phyloP scores from a whole-genome alignment of 2,888 invertebrate genomes.

The Amphimallon solstitiale region DNA sequence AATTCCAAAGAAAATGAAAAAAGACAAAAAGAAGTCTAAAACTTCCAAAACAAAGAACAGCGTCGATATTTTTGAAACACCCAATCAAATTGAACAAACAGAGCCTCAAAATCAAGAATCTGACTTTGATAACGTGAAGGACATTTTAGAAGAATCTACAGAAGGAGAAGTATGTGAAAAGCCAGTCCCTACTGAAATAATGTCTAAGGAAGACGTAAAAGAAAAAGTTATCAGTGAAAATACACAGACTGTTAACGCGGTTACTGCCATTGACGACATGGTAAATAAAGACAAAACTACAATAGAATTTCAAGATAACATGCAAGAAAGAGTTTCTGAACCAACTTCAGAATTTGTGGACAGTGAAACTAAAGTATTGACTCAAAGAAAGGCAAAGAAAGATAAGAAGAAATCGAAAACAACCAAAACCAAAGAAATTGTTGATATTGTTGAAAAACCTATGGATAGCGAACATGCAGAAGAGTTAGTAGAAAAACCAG shows the following conservation, averaged over 20 bases:
- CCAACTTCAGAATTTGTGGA: no score
- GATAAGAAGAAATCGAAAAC: neutral
- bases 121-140: no score
- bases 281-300: neutral
- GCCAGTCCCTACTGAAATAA: no score
- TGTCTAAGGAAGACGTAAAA: no score
- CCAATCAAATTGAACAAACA: neutral
- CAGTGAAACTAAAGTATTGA: no score
- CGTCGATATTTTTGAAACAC: neutral
- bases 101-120: neutral
- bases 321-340: neutral
- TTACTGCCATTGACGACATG: no score
- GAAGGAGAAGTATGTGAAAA: no score
- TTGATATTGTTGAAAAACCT: neutral
- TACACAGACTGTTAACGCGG: no score
- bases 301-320: neutral
- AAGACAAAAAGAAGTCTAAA: constrained; percentile 16
- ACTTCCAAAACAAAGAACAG: neutral
- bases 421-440: no score
- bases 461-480: neutral
- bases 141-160: no score
- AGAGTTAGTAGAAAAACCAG: neutral
- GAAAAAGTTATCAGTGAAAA: no score
- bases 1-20: neutral
- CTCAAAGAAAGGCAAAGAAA: constrained; percentile 10